phyloP scores from a whole-genome alignment of 2,797 vertebrate species.

The Enteromius trimaculatus region DNA sequence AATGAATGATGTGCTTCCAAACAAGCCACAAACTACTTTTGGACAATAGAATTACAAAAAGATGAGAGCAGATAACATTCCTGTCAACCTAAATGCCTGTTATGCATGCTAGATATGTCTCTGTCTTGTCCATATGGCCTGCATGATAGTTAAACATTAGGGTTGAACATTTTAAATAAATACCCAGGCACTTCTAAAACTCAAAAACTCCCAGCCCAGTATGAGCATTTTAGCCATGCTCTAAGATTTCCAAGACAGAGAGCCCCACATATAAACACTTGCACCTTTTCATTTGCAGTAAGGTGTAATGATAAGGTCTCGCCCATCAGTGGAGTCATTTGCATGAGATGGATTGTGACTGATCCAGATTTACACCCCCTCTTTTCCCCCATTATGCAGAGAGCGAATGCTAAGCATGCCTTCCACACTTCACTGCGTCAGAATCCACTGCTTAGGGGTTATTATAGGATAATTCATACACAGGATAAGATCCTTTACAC shows the following conservation, averaged over 20 bases:
- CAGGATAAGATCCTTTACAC: conserved; percentile 59
- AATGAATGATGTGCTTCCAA: too few relatives aligned
- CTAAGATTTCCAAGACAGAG: conserved; percentile 42
- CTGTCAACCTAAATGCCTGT: not conserved
- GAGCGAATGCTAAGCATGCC: conserved; percentile 51
- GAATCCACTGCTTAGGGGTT: conserved; percentile 60
- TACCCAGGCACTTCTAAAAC: conserved; percentile 20
- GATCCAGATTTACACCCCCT: conserved; percentile 53
- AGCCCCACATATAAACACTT: conserved; percentile 47
- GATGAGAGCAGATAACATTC: not conserved
- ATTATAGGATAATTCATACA: conserved; percentile 62
- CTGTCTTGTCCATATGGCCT: conserved; percentile 25
- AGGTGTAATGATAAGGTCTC: conserved; percentile 41
- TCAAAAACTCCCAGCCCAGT: conserved; percentile 19
- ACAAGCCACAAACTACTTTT: too few relatives aligned
- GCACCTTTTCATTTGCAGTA: conserved; percentile 54
- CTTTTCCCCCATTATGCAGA: conserved; percentile 48
- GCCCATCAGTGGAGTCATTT: conserved; percentile 55
- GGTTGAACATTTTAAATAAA: conserved; percentile 43
- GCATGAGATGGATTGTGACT: conserved; percentile 52
- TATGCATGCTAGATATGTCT: not conserved
- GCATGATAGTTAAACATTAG: conserved; percentile 23
- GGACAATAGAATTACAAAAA: not conserved
- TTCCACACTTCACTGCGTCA: conserved; percentile 58
- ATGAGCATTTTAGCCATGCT: conserved; percentile 36